These are phyloP conservation scores for Promerops cafer DNA, from an alignment of 2,113 vertebrate species.

Conservation along the genomic window DNA sequence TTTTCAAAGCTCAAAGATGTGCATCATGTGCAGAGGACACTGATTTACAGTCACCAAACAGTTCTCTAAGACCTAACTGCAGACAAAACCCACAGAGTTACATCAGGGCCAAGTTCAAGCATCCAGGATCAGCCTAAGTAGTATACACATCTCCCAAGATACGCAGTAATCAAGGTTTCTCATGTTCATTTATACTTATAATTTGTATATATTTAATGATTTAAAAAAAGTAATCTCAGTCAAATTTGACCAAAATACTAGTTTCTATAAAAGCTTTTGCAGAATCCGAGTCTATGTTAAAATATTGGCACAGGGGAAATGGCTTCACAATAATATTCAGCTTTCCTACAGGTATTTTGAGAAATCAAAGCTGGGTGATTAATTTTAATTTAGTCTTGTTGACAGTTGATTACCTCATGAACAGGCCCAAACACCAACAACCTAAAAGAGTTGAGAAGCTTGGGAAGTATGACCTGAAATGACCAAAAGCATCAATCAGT, in stretches of 20 bases:
- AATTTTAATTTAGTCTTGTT: not conserved
- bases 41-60: not conserved
- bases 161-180: not conserved
- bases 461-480: not conserved
- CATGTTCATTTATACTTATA: not conserved
- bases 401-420: not conserved
- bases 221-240: not conserved
- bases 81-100: not conserved
- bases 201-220: not conserved
- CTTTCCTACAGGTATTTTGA: not conserved
- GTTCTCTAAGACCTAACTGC: not conserved
- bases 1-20: not conserved
- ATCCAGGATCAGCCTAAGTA: not conserved
- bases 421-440: not conserved
- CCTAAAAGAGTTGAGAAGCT: not conserved
- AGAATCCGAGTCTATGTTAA: not conserved
- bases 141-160: not conserved
- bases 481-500: not conserved
- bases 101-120: not conserved
- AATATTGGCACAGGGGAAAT: not conserved
- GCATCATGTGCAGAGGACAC: not conserved
- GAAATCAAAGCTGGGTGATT: not conserved
- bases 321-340: not conserved
- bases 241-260: not conserved
- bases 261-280: not conserved